Conservation (phyloP, 2,113 vertebrate species). For the Oenanthe oenanthe region DNA sequence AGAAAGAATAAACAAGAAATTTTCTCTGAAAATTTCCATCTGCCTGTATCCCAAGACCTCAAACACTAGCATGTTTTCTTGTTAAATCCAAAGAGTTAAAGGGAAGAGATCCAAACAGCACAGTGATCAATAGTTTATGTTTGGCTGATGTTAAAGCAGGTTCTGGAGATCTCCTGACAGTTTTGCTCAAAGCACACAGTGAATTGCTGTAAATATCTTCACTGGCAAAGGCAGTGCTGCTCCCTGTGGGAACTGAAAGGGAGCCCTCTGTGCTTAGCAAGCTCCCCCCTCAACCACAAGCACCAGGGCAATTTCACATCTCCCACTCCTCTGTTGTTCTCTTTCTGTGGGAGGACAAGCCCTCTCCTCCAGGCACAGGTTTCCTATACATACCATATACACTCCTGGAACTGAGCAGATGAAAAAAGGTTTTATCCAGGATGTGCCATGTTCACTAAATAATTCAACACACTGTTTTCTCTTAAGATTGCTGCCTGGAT, state of each 20-base stretch:
- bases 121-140: background rate
- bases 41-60: background rate
- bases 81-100: background rate
- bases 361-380: background rate
- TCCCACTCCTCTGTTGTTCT: background rate
- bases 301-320: background rate
- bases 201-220: background rate
- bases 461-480: conserved; percentile 14
- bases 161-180: background rate
- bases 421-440: background rate
- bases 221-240: background rate
- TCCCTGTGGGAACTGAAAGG: background rate
- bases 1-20: background rate
- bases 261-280: background rate
- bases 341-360: background rate
- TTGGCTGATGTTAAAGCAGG: background rate
- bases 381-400: background rate
- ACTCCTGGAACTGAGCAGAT: background rate
- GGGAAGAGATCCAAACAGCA: background rate
- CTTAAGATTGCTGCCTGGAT: background rate
- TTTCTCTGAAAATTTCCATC: background rate
- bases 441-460: background rate
- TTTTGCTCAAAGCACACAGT: background rate
- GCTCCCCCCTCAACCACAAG: background rate
- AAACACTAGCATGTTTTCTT: background rate